Conservation (phyloP, 37 sponge, comb jelly and placozoan species). For the Axinella damicornis region DNA sequence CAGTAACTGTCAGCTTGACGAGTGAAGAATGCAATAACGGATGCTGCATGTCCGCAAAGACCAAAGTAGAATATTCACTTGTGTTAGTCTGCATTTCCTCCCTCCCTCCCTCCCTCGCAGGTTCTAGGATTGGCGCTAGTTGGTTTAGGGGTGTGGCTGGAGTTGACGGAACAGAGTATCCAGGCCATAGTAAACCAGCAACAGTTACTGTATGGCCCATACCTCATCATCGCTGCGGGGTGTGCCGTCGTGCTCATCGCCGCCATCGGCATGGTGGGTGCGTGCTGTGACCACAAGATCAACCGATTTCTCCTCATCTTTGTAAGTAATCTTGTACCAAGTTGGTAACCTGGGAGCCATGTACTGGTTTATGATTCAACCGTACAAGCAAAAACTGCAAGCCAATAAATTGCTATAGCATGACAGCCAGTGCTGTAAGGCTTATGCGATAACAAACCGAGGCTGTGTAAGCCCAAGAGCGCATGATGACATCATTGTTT, state of each 20-base stretch:
- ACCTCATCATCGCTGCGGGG: slow-evolving; percentile 68
- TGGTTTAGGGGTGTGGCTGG: slow-evolving; percentile 64
- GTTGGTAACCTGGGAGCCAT: too few species aligned
- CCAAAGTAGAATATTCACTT: background rate
- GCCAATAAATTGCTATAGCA: background rate
- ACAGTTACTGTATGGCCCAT: slow-evolving; percentile 54
- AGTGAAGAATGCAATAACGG: too few species aligned
- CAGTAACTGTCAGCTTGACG: too few species aligned
- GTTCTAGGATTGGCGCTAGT: slow-evolving; percentile 55
- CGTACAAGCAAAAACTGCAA: too few species aligned
- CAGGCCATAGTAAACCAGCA: background rate
- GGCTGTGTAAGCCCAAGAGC: too few species aligned
- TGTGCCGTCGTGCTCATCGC: slow-evolving; percentile 50
- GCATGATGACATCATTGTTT: too few species aligned
- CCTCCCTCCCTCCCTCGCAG: slow-evolving; percentile 39
- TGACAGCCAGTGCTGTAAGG: background rate
- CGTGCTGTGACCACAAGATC: slow-evolving; percentile 33
- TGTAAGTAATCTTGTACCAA: slow-evolving; percentile 39
- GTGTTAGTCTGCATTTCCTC: background rate
- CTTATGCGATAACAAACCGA: too few species aligned
- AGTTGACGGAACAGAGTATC: slow-evolving; percentile 25
- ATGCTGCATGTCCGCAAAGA: too few species aligned
- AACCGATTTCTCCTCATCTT: slow-evolving; percentile 63
- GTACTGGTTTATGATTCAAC: too few species aligned
- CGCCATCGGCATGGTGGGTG: slow-evolving; percentile 67